Base-by-base conservation (phyloP, 2,888 invertebrate species). In the Pachycephus smyrnensis region DNA sequence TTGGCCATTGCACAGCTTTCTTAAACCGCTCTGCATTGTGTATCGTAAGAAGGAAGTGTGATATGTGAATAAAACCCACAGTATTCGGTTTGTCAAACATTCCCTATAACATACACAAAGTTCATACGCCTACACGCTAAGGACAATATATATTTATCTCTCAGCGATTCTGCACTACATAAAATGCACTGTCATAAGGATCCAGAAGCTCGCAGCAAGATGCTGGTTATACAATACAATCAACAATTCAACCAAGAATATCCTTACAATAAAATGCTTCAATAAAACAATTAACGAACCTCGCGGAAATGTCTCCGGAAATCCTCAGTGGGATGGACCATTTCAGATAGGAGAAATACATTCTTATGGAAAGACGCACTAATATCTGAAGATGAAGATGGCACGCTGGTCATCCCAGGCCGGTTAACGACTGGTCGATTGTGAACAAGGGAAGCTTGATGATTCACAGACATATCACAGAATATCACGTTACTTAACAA, bases 1-100 rank as follows among this genome's bases (percentile, higher is more conserved):
- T 80, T 35, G 91, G 91, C 91, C 91, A 91, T 40, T 89, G 86
- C 4, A 90, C 69, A 12, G 83, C 73, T 40, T 87, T 88, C 80
- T 87, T 88, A 69, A 87, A 86, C 23, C 86, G 84, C 1, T 89
- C 88, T 0, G 84, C 78, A 77, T 91, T 87, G 68, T 89, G 88
- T 80, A 90, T 85, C 15, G 82, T 87, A 40, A 91, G 80, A 30
- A 91, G 82, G 82, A 89, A 91, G 69, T 89, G 85, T 0, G 90
- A 88, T 3, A 88, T 84, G 4, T 89, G 85, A 68, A 90, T 82
- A 73, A 91, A 91, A 55, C 91, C 91, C 4, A 84, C 33, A 11
- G 90, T 89, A 73, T 91, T 91, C 1, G 91, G 91, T 75, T 89
- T 91, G 30, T 90, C 87, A 76, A 91, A 91, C 91, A 91, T 91